phyloP scores from a whole-genome alignment of 64 coral and sea anemone genomes.

The Dendronephthya gigantea region DNA sequence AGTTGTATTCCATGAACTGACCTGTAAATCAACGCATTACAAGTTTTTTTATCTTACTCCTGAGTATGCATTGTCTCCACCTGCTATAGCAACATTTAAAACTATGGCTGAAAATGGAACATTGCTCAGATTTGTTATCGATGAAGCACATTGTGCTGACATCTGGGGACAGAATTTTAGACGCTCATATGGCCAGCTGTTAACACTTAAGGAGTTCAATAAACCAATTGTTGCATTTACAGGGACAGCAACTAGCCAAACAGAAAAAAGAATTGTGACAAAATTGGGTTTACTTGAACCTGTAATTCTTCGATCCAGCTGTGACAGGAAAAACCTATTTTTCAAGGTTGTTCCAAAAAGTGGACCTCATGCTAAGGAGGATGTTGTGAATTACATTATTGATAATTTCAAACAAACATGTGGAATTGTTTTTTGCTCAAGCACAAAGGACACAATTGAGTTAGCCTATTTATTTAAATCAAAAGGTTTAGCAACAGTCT shows the following conservation, averaged over 20 bases:
- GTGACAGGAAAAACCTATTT: not conserved
- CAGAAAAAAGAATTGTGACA: no score
- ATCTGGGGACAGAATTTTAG: not conserved
- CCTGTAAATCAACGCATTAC: not conserved
- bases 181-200: not conserved
- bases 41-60: conserved; percentile 6
- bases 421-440: conserved; percentile 1
- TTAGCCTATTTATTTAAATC: not conserved
- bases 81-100: not conserved
- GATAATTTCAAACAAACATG: not conserved
- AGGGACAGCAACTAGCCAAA: not conserved
- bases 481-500: not conserved
- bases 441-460: conserved; percentile 16
- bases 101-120: not conserved
- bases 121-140: not conserved
- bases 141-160: not conserved
- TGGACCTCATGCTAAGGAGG: not conserved
- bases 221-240: not conserved
- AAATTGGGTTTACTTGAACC: no score
- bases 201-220: not conserved
- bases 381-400: not conserved
- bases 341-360: not conserved
- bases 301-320: no score
- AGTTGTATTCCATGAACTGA: not conserved
- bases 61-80: not conserved